A percentile compares a stretch with the other conserved stretches of the same genome.
Conservation (phyloP, 2,113 vertebrate genomes). For the Ovibos moschatus region DNA sequence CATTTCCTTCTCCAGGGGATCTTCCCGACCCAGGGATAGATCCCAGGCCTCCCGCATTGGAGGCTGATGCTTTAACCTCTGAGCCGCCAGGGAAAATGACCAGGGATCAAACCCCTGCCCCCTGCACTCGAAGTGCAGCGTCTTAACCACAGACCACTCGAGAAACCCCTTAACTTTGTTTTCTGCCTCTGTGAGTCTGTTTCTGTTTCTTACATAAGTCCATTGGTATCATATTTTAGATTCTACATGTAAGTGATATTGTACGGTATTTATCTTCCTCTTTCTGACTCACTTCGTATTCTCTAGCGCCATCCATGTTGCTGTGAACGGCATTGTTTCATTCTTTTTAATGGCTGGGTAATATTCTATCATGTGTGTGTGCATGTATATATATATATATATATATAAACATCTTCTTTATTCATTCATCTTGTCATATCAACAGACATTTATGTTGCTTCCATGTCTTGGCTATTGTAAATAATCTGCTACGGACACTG, state of each 20-base stretch:
- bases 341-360: not conserved
- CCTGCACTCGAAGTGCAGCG: not conserved
- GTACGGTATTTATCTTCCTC: not conserved
- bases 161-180: not conserved
- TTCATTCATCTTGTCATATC: not conserved
- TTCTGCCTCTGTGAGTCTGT: not conserved
- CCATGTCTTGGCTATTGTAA: not conserved
- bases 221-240: not conserved
- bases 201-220: not conserved
- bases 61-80: too few species aligned
- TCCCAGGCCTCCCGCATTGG: too few species aligned
- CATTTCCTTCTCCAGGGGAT: too few species aligned
- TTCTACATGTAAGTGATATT: not conserved
- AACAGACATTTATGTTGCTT: not conserved
- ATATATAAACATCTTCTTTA: not conserved
- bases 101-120: not conserved
- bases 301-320: not conserved
- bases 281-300: not conserved
- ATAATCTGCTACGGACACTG: not conserved
- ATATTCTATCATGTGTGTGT: not conserved
- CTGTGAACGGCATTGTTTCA: not conserved
- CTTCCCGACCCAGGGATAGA: too few species aligned
- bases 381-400: fast-evolving
- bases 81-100: too few species aligned
- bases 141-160: not conserved